Evolutionary conservation across 2,797 vertebrate species (phyloP).

Genomic region (Cygnus olor): DNA sequence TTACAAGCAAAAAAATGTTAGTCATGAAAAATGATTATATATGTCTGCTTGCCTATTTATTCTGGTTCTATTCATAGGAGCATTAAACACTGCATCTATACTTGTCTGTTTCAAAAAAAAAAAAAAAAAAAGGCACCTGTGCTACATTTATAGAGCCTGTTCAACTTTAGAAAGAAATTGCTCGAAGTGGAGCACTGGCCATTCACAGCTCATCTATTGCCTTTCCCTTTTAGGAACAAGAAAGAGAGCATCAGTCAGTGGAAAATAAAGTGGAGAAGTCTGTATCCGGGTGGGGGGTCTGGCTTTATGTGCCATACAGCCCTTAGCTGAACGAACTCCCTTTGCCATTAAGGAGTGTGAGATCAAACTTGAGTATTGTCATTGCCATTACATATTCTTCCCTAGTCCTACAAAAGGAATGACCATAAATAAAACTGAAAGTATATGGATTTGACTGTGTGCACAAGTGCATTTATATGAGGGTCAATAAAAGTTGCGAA

Average conservation of each 20-base stretch:
- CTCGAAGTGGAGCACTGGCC: neutral
- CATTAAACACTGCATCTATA: neutral
- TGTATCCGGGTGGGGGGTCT: neutral
- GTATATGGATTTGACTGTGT: neutral
- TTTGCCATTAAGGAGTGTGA: neutral
- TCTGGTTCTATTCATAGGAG: constrained; percentile 16
- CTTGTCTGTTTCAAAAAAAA: neutral
- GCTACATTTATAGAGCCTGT: neutral
- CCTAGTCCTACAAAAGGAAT: neutral
- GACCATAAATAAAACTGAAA: neutral
- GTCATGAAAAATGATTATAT: neutral
- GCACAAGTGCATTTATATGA: neutral
- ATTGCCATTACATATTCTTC: fast-evolving
- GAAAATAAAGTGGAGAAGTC: neutral
- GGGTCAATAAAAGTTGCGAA: neutral
- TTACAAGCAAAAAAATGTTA: neutral
- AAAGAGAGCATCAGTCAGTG: neutral
- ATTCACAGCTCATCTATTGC: neutral
- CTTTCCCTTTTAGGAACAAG: neutral
- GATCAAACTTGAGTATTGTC: neutral
- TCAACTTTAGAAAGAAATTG: neutral
- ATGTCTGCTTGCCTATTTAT: constrained; percentile 27
- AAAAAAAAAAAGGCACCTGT: neutral
- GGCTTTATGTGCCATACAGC: neutral
- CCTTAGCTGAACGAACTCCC: neutral